These are phyloP conservation scores for Remorina albescens DNA, from an alignment of 2,797 vertebrate species.

Conservation along the genomic window DNA sequence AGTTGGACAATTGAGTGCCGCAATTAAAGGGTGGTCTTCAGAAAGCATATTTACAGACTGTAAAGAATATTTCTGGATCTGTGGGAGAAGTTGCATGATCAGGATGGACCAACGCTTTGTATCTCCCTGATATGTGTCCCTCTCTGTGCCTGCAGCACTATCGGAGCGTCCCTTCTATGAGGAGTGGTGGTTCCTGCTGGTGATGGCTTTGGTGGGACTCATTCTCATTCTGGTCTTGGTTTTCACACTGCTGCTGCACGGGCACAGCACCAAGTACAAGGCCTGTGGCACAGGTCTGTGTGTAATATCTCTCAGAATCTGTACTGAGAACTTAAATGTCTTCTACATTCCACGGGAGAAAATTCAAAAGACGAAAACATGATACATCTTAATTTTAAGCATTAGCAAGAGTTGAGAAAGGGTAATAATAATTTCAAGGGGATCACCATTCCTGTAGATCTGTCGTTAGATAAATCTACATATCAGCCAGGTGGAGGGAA, in stretches of 20 bases:
- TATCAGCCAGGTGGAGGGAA: too few species aligned
- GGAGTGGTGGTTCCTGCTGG: constrained; percentile 97
- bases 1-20: background rate
- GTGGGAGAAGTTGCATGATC: background rate
- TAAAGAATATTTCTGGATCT: background rate
- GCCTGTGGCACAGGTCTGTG: constrained; percentile 86
- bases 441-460: background rate
- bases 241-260: constrained; percentile 89
- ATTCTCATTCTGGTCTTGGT: constrained; percentile 91
- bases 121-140: constrained; percentile 1
- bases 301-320: background rate
- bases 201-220: constrained; percentile 91
- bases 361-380: background rate
- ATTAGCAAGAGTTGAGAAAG: background rate
- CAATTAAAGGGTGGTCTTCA: background rate
- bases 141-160: constrained; percentile 82
- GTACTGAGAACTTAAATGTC: background rate
- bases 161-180: constrained; percentile 91
- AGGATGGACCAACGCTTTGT: background rate
- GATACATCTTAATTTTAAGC: background rate
- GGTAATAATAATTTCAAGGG: background rate
- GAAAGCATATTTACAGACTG: background rate
- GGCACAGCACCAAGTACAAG: constrained; percentile 92
- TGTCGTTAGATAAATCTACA: too few species aligned
- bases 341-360: background rate